Evolutionary conservation across 2,113 vertebrate species (phyloP), one percentile per base, ranked within the genome.

Genomic region (Charadrius vociferus): DNA sequence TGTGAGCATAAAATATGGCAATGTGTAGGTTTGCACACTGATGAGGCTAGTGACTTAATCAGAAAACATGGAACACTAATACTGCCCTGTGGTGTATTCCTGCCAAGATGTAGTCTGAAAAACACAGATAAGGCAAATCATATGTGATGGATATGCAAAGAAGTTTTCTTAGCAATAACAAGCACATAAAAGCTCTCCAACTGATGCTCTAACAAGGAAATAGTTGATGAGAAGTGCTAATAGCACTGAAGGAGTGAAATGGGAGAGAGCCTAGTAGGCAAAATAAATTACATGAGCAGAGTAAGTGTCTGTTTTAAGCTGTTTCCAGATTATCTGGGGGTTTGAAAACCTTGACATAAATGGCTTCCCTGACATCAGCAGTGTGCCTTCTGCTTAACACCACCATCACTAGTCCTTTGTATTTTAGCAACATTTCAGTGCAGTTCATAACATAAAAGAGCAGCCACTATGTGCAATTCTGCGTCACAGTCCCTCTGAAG

Each of bases 51-150:
- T 39, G 65, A 47, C 56, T 95, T 84, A 79, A 72, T 61, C 36
- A 95, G 73, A 74, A 92, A 92, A 63, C 63, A n/a, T 10, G 52
- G 43, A 89, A 66, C 30, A n/a, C 15, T 79, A 81, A 75, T 72
- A 61, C 19, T 85, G 30, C 56, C 84, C 62, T 67, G 47, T 92
- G 66, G 62, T 77, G n/a, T 87, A 89, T 68, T 91, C 30, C 81
- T 96, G 37, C 74, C 70, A 91, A 93, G 41, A 75, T 45, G 18
- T 29, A 82, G 78, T 22, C 89, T 95, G 94, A 95, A 91, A 85
- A 93, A 75, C 61, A 77, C 23, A 82, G 96, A 89, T 94, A 91
- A 89, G 81, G 65, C 29, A 70, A 95, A 95, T 91, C 45, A 47
- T 49, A 73, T 43, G 24, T 56, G 37, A 61, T 82, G n/a, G 43